Percentiles rank a stretch among this genome's conserved stretches.
Conservation (phyloP, 2,888 invertebrate genomes). For the Andrena flavipes region DNA sequence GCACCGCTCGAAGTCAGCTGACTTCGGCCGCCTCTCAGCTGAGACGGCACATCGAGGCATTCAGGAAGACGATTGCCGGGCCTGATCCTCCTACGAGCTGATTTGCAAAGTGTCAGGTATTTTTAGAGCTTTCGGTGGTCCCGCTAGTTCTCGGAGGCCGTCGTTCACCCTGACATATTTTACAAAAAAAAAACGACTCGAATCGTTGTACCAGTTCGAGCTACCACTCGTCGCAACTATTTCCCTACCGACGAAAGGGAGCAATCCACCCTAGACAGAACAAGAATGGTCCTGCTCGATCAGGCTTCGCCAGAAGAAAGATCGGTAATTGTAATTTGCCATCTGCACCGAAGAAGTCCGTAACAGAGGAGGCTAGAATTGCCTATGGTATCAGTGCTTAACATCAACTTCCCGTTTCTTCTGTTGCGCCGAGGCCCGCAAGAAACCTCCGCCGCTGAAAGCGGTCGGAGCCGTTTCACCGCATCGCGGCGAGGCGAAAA, state of each 20-base stretch:
- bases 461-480: background rate
- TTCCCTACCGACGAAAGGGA: no score
- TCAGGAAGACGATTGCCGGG: background rate
- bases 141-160: no score
- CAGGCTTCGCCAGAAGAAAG: background rate
- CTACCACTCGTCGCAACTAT: no score
- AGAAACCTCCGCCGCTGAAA: background rate
- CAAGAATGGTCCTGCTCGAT: no score
- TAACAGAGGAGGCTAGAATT: background rate
- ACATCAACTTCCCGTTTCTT: constrained; percentile 14
- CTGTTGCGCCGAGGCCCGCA: background rate
- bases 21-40: constrained; percentile 71
- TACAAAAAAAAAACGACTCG: no score
- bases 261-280: background rate
- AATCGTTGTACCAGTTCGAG: no score
- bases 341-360: background rate
- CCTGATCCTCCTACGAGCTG: background rate
- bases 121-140: no score
- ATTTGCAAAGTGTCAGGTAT: no score
- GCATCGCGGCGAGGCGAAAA: background rate
- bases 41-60: constrained; percentile 39
- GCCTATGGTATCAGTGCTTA: background rate
- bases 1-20: constrained; percentile 72
- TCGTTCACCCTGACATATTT: no score
- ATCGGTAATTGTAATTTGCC: background rate